A percentile compares a stretch with the other conserved stretches of the same genome.
Conservation (phyloP, 2,113 vertebrate genomes). For the Microtus oregoni region DNA sequence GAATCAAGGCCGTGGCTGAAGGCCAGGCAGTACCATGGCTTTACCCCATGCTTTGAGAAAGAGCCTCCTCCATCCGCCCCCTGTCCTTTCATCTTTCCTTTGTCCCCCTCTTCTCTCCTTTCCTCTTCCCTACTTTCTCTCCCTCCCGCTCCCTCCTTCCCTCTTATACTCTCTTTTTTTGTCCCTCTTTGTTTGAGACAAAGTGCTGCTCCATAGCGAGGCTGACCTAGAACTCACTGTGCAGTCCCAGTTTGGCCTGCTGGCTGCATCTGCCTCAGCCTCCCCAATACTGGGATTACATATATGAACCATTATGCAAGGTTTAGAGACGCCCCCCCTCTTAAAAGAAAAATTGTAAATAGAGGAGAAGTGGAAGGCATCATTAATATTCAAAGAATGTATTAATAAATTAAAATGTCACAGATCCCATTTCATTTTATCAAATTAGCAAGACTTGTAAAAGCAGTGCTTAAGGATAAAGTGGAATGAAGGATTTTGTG, state of each 20-base stretch:
- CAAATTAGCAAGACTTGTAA: slow-evolving; percentile 46
- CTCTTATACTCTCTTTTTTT: background rate
- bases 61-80: background rate
- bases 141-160: no score
- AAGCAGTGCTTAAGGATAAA: slow-evolving; percentile 49
- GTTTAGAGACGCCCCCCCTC: background rate
- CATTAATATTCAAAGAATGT: slow-evolving; percentile 43
- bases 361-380: slow-evolving; percentile 5
- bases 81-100: no score
- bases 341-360: background rate
- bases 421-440: slow-evolving; percentile 32
- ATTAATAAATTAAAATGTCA: slow-evolving; percentile 56
- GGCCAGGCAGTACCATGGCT: background rate
- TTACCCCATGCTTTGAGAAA: background rate
- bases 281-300: background rate
- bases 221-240: background rate
- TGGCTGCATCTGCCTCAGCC: background rate
- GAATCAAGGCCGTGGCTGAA: background rate
- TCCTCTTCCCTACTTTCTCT: no score
- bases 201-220: background rate
- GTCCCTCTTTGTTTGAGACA: background rate
- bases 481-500: background rate
- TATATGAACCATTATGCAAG: background rate
- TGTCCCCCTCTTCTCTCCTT: background rate
- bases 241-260: background rate